Evolutionary conservation across 1,140 invertebrate species (phyloP), one percentile per base, ranked within the genome.

Genomic region (Drosophila pectinifera): DNA sequence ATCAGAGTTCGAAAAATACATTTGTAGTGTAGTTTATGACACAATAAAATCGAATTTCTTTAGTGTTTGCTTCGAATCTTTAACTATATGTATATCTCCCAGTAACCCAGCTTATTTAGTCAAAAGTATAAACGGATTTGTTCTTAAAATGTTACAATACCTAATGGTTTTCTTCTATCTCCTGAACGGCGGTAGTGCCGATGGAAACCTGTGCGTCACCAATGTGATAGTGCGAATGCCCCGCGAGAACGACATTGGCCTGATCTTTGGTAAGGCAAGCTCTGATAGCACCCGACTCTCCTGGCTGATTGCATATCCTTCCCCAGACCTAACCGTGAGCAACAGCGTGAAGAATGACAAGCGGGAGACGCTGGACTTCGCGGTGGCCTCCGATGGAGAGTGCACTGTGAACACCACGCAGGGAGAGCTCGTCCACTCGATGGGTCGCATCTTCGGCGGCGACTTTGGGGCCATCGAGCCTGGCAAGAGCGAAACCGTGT

Each of bases 151-250:
- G 80, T 72, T 73, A 36, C 28, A 63, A 43, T 73, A 53, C 22
- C 42, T 76, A 6, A 24, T 82, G 10, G 26, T 86, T 36, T 59
- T 51, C 24, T 26, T 67, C 13, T 38, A 73, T 3, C 16, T 70
- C 38, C 13, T 88, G 16, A 28, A 31, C 10, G 43, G 42, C 7
- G n/a, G 4, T 4, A 20, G 26, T 16, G 48, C 62, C 28, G 24
- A 43, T 4, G 67, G 58, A 11, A 39, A 31, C 6, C 61, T 78
- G 10, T 73, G 67, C 41, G 56, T 88, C 36, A 73, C 75, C 11
- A 78, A 89, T 38, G 49, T 91, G 20, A 55, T 75, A 31, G 80
- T 91, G 26, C 80, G 90, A 0, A 59, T 78, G 51, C 90, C 90
- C 0, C 78, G 45, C 1, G 76, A 72, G 0, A 62, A 75, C 10